Evolutionary conservation across 2,113 vertebrate species (phyloP), one percentile per base, ranked within the genome.

Genomic region (Australoheros scitulus): DNA sequence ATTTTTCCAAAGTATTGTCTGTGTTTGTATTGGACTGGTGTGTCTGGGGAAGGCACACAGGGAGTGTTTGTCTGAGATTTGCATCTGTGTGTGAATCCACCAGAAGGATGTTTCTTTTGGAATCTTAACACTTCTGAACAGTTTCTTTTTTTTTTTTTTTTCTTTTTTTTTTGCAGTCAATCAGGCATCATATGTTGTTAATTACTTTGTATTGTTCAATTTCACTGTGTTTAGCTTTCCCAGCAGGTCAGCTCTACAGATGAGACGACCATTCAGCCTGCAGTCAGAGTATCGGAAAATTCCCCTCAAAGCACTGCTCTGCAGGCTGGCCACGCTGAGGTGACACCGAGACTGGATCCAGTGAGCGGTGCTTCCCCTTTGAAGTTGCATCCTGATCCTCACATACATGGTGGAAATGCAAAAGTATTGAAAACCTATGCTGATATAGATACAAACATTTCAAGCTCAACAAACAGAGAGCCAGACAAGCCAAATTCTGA

Each of bases 221-320:
- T 24, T 52, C 5, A 14, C 63, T 7, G 7, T 88, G 36, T 3
- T 58, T 10, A 86, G 11, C 24, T 70, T 88, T 87, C 36, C 20
- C 59, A 91, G 80, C 82, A 87, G 56, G 76, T 55, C 55, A 81
- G n/a, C 29, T 77, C 64, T 43, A 7, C 18, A 15, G 72, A 47
- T 55, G 80, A 82, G 7, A 52, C 68, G 20, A 76, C 76, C 20
- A 5, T 32, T 87, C 76, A 63, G 26, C 52, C 84, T 36, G 43
- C 2, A 26, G 60, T 41, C 29, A 13, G 41, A 80, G 61, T 6
- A 14, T 80, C 88, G 57, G 68, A 58, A 80, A 38, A n/a, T 32
- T 56, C 61, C 11, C 68, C 41, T 18, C 14, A 59, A 59, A 77
- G 41, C n/a, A 63, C 32, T 0, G 43, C 59, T 34, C 24, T n/a